Evolutionary conservation across 2,888 invertebrate species (phyloP).

Genomic region (Patella ulyssiponensis): DNA sequence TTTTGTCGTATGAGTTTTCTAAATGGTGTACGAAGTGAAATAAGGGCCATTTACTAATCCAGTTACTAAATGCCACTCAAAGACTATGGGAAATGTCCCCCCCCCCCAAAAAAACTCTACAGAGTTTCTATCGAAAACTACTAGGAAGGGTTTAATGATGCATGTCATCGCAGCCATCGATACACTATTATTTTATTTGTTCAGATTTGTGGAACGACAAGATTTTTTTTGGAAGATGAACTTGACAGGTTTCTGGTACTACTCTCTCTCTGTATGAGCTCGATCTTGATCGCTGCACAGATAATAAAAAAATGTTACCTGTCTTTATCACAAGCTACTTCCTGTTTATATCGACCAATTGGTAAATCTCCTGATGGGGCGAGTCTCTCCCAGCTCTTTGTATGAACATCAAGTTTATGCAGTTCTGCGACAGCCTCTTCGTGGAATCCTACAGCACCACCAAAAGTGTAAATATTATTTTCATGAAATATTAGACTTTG

Average conservation of each 20-base stretch:
- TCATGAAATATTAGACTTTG: slow-evolving; percentile 74
- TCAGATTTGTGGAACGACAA: neutral
- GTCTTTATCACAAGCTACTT: slow-evolving; percentile 40
- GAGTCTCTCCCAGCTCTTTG: slow-evolving; percentile 80
- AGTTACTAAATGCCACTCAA: too few species aligned
- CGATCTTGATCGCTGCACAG: neutral
- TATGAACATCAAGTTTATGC: slow-evolving; percentile 84
- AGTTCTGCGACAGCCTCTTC: slow-evolving; percentile 86
- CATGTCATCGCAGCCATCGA: too few species aligned
- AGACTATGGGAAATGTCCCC: too few species aligned
- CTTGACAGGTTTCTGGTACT: neutral
- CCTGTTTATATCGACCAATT: slow-evolving; percentile 50
- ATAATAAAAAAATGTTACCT: slow-evolving; percentile 32
- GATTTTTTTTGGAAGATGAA: neutral
- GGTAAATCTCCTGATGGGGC: slow-evolving; percentile 41
- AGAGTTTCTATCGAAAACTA: too few species aligned
- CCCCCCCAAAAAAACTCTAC: too few species aligned
- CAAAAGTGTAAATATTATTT: slow-evolving; percentile 85
- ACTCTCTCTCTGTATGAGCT: too few species aligned
- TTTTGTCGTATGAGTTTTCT: too few species aligned
- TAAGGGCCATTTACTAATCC: too few species aligned
- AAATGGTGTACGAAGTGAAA: too few species aligned
- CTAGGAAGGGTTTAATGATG: too few species aligned
- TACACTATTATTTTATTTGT: too few species aligned
- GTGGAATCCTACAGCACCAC: slow-evolving; percentile 90